phyloP scores from a whole-genome alignment of 1,140 invertebrate genomes.

The Bombus pascuorum region DNA sequence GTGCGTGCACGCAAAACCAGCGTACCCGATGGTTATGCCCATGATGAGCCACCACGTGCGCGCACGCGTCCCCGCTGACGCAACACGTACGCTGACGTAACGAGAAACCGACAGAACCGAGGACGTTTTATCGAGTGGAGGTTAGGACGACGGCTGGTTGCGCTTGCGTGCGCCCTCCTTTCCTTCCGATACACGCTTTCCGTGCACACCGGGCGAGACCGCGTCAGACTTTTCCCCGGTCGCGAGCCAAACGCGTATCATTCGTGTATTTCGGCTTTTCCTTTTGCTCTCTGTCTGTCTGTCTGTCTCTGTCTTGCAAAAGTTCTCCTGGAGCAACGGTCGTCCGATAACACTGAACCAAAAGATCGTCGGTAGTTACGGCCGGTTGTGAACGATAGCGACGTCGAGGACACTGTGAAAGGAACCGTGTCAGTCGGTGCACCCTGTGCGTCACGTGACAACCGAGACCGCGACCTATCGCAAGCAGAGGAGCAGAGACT shows the following conservation, averaged over 20 bases:
- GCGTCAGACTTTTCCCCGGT: constrained; percentile 15
- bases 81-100: constrained; percentile 67
- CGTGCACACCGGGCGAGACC: neutral
- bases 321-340: too few species aligned
- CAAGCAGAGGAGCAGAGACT: neutral
- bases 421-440: constrained; percentile 14
- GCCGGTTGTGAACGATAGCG: neutral
- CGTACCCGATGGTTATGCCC: neutral
- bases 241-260: neutral
- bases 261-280: neutral
- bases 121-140: constrained; percentile 55
- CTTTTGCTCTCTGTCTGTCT: neutral
- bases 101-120: constrained; percentile 10
- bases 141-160: constrained; percentile 51
- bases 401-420: neutral
- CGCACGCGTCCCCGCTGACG: constrained; percentile 59
- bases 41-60: constrained; percentile 50
- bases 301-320: neutral
- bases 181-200: constrained; percentile 9
- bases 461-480: constrained; percentile 29
- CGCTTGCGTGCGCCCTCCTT: constrained; percentile 66
- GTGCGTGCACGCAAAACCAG: neutral
- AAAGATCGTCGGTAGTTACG: too few species aligned
- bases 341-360: too few species aligned
- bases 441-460: constrained; percentile 50